Evolutionary conservation across 2,797 vertebrate genomes (phyloP).

Genomic region (Cebuella pygmaea): DNA sequence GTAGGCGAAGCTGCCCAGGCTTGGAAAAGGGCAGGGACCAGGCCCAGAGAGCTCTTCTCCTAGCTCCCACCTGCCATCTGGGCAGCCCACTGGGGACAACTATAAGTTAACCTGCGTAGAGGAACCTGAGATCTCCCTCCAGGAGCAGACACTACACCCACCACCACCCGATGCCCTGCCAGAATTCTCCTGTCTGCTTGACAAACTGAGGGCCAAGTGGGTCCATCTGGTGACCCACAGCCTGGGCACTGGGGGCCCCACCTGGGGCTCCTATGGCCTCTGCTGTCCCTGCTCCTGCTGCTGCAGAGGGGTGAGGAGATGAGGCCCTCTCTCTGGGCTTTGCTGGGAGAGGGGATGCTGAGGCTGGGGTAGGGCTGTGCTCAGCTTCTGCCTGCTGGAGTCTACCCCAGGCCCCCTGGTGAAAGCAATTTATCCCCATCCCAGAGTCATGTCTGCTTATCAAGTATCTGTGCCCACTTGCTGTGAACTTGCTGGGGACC

Average conservation of each 20-base stretch:
- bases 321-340: background rate
- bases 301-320: rapidly evolving
- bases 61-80: too few species aligned
- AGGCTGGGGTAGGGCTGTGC: rapidly evolving
- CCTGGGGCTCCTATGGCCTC: background rate
- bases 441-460: background rate
- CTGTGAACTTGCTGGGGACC: background rate
- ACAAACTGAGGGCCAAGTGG: background rate
- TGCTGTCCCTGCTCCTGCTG: background rate
- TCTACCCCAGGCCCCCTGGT: background rate
- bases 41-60: background rate
- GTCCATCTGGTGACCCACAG: background rate
- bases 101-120: too few species aligned
- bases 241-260: background rate
- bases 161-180: background rate
- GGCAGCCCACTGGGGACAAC: background rate
- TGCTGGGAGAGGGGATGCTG: background rate
- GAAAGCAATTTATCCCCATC: background rate
- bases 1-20: rapidly evolving
- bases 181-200: background rate
- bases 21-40: rapidly evolving
- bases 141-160: background rate
- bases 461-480: background rate
- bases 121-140: too few species aligned
- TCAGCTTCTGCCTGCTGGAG: background rate